Evolutionary conservation across 1,140 invertebrate genomes (phyloP), one percentile per base, ranked within the genome.

Genomic region (Camponotus vicinus): DNA sequence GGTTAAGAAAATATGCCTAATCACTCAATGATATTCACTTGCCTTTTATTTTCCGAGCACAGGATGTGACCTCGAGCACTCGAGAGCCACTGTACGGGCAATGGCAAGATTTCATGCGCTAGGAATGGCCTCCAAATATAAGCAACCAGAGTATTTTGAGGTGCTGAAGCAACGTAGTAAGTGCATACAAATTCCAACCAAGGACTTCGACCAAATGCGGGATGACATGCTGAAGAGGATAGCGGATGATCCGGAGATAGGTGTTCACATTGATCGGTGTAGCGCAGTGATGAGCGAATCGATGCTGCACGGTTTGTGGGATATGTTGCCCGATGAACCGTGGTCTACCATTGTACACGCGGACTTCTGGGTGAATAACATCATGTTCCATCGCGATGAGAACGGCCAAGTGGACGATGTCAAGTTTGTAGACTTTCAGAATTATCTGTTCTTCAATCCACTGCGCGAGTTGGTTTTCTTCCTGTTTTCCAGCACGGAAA

Each of bases 401-500:
- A 52, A 77, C 1, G 94, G 92, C 0, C 76, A 91, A 32, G 93
- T 96, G 0, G 87, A 94, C 0, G 94, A 95, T 57, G 88, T 96
- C 7, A 97, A 96, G 92, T 95, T 97, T 40, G 93, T 97, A 0
- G 97, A 97, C 88, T 96, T 97, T 75, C 97, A 97, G 93, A 95
- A 96, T 21, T 95, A 95, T 42, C 89, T 95, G 18, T 95, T 96
- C 61, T 92, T 94, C 7, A 96, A 95, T 27, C 93, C 96, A 7
- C 78, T 95, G 0, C 93, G 96, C 6, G 97, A 97, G 89, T 77
- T 97, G 6, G 89, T 96, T 0, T 97, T 97, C 73, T 96, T 96
- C 67, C 82, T 97, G 1, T 95, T 95, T 21, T 96, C 95, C 0
- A 97, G 96, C 79, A 92, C 96, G 8, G 86, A 93, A 0, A 91